Evolutionary conservation across 2,888 invertebrate species (phyloP).

Genomic region (Nymphalis urticae): DNA sequence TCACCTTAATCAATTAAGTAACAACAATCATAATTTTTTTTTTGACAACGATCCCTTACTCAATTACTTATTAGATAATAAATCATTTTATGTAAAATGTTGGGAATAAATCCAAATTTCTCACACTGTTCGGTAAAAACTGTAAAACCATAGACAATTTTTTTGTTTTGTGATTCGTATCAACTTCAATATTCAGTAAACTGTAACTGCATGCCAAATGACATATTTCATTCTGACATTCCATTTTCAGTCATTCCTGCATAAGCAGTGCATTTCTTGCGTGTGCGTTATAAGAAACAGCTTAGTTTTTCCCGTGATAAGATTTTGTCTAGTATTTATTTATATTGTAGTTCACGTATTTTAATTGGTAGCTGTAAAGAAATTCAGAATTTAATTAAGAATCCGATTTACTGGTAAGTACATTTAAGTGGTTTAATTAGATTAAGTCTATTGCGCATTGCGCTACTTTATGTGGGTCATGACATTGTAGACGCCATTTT

Average conservation of each 20-base stretch:
- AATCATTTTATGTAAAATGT: too few species aligned
- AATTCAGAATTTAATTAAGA: background rate
- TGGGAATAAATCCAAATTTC: background rate
- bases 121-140: background rate
- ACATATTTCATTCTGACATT: too few species aligned
- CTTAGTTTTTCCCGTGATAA: background rate
- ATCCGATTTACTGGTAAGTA: conserved; percentile 10
- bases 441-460: conserved; percentile 33
- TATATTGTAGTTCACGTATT: background rate
- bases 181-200: too few species aligned
- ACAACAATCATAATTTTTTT: too few species aligned
- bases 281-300: background rate
- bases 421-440: conserved; percentile 1
- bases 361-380: background rate
- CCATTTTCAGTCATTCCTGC: too few species aligned
- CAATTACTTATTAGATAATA: too few species aligned
- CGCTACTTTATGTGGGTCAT: conserved; percentile 34
- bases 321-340: background rate
- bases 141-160: background rate
- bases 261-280: background rate
- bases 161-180: background rate
- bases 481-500: conserved; percentile 67
- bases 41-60: too few species aligned
- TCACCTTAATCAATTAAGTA: too few species aligned
- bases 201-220: too few species aligned